Evolutionary conservation across 2,113 vertebrate genomes (phyloP).

Genomic region (Dolichotis patagonum): DNA sequence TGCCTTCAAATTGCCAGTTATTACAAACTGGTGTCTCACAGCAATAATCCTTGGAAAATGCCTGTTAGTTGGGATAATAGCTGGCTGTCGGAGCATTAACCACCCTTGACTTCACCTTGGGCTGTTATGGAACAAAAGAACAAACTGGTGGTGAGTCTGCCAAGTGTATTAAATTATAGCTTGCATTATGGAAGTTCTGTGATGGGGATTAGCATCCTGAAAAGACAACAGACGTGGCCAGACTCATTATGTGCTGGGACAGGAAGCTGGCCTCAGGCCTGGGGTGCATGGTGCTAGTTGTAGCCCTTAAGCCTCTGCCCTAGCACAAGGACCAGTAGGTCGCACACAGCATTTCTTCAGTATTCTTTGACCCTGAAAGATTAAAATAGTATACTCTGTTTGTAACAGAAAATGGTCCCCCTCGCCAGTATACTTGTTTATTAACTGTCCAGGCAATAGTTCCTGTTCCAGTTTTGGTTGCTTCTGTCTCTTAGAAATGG

Average conservation of each 20-base stretch:
- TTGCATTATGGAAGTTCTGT: conserved; percentile 82
- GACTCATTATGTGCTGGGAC: conserved; percentile 84
- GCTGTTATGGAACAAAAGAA: conserved; percentile 85
- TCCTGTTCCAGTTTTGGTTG: not conserved
- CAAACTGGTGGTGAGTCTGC: conserved; percentile 82
- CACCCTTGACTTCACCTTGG: conserved; percentile 84
- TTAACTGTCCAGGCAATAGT: not conserved
- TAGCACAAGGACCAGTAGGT: not conserved
- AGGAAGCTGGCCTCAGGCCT: conserved; percentile 80
- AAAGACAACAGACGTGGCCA: conserved; percentile 84
- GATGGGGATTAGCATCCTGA: conserved; percentile 84
- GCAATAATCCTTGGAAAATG: conserved; percentile 85
- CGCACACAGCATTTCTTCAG: not conserved
- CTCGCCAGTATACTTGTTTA: not conserved
- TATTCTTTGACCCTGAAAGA: not conserved
- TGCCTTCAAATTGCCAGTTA: conserved; percentile 81
- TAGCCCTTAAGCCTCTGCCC: conserved; percentile 78
- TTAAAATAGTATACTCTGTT: not conserved
- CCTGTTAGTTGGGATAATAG: conserved; percentile 84
- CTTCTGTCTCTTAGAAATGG: not conserved
- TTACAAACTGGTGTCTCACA: conserved; percentile 83
- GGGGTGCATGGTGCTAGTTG: conserved; percentile 66
- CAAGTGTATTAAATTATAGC: conserved; percentile 88
- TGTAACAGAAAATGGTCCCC: not conserved
- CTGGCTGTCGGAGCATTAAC: conserved; percentile 85